Percentiles rank a stretch among this genome's conserved stretches.
Conservation (phyloP, 1,140 invertebrate genomes). For the Heterodera carotae region DNA sequence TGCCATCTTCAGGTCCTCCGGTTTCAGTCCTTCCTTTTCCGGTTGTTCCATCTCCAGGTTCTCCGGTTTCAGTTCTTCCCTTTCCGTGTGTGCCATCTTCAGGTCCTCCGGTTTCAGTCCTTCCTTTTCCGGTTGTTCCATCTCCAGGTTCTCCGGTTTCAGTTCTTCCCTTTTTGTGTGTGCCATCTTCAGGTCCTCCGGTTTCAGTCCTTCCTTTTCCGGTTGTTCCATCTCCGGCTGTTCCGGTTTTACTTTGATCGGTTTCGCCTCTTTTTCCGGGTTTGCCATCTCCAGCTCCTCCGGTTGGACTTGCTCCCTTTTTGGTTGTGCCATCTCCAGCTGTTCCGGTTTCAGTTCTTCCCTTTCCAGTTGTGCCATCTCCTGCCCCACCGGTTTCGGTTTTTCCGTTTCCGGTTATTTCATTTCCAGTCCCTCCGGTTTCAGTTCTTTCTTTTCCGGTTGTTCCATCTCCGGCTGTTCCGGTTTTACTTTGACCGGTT, state of each 20-base stretch:
- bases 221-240: neutral
- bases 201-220: too few relatives aligned
- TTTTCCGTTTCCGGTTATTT: conserved; percentile 20
- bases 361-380: conserved; percentile 3
- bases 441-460: too few relatives aligned
- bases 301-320: neutral
- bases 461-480: neutral
- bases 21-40: neutral
- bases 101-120: too few relatives aligned
- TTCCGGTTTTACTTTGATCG: neutral
- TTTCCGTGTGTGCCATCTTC: too few relatives aligned
- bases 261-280: neutral
- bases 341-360: neutral
- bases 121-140: too few relatives aligned
- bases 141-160: too few relatives aligned
- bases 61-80: neutral
- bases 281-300: conserved; percentile 28
- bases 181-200: too few relatives aligned
- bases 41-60: neutral
- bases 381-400: neutral
- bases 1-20: neutral
- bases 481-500: too few relatives aligned
- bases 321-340: neutral
- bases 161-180: neutral
- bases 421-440: neutral